Percentiles rank a stretch among this genome's conserved stretches.
These are phyloP conservation scores for Papilio aristodemus DNA, from an alignment of 1,140 invertebrate species.

Conservation along the genomic window DNA sequence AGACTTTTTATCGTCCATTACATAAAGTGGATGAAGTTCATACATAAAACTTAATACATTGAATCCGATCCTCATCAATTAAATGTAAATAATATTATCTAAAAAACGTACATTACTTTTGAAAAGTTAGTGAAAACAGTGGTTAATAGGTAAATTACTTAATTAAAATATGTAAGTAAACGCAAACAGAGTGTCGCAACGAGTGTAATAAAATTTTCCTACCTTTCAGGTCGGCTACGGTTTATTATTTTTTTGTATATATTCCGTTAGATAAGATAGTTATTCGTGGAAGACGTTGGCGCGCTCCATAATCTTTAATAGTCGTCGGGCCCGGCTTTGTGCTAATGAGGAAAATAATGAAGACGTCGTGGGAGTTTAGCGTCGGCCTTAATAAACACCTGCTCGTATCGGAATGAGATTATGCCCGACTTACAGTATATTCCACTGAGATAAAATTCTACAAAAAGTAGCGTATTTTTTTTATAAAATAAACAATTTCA, in stretches of 20 bases:
- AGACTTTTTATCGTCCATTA: too few species aligned
- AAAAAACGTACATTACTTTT: too few species aligned
- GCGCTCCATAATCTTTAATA: conserved; percentile 57
- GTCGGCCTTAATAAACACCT: conserved; percentile 53
- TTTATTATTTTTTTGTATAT: not conserved
- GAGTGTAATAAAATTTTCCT: not conserved
- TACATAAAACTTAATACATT: too few species aligned
- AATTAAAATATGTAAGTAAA: not conserved
- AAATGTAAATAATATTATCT: too few species aligned
- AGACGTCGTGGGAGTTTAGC: conserved; percentile 46
- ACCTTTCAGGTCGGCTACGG: not conserved
- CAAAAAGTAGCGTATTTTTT: conserved; percentile 34
- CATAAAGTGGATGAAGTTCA: too few species aligned
- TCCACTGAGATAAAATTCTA: not conserved
- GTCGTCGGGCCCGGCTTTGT: conserved; percentile 53
- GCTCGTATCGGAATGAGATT: conserved; percentile 42
- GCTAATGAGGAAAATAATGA: conserved; percentile 75
- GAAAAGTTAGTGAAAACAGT: too few species aligned
- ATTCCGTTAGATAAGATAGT: conserved; percentile 16
- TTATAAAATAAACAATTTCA: conserved; percentile 35
- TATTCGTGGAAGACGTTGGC: conserved; percentile 24
- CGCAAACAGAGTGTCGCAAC: not conserved
- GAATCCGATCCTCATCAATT: too few species aligned
- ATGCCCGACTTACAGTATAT: not conserved
- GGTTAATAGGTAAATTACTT: too few species aligned